Base-by-base conservation (phyloP, 2,888 invertebrate genomes). In the Platycheirus albimanus region DNA sequence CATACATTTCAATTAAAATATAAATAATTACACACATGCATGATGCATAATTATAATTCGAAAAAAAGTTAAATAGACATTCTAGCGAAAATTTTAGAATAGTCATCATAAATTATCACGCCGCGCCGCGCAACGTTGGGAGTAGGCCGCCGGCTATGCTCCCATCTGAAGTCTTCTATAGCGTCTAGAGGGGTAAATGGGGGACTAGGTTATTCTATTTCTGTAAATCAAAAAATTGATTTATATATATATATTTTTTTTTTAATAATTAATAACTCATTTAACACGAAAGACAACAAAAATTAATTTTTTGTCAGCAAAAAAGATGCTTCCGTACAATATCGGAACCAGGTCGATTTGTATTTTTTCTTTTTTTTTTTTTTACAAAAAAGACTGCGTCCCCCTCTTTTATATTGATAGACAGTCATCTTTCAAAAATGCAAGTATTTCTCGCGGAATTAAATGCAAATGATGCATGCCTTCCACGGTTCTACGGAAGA, bases 381-480 rank as follows among this genome's bases (percentile, higher is more conserved):
- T 24, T 24, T 24, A 4, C 24, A 6, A 4, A 24, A 24, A 3
- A 24, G 24, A 24, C 24, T 24, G 24, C 24, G 3, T 24, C 24
- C 24, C 24, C 3, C 1, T 4, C 28, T 3, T 10, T 33, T 8
- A 24, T 49, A 72, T 67, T 71, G 76, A 81, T 77, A 54, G 61
- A 41, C 54, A 49, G 71, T 52, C 52, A 71, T 76, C 47, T 52
- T 47, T 63, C 66, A 66, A 67, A 77, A 72, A 77, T 81, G 71
- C 77, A 81, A 77, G 63, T 77, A 77, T 83, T 77, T 72, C 45
- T 67, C 56, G 67, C 13, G 17, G 63, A 76, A 72, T 83, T 64
- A 77, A 83, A 83, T 83, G 77, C 77, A 83, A 83, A 83, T 77
- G 77, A 61, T 83, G 80, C 74, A 72, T 76, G 38, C 51, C 69